Evolutionary conservation across 1,140 invertebrate species (phyloP), one percentile per base, ranked within the genome.

Genomic region (Aphelinus atriplicis): DNA sequence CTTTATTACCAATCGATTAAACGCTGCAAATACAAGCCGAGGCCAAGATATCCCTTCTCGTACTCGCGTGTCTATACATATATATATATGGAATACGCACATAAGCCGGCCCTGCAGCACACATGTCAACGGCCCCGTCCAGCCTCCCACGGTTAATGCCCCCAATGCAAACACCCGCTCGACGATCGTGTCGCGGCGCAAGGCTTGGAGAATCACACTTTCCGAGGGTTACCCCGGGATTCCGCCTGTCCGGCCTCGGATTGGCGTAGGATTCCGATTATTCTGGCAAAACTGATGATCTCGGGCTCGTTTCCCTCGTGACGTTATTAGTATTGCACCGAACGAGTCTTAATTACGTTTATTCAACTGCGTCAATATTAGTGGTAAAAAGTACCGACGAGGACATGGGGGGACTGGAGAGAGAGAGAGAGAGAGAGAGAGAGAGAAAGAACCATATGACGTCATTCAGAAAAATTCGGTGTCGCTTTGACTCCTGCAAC

Each of bases 331-430:
- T 45, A 53, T 63, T 71, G 60, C 68, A 66, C 56, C n/a, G 50
- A 50, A 4, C 48, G 51, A 65, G 64, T 48, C 69, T 79, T 81
- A 80, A 80, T 81, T 81, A 78, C 71, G 78, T 81, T 81, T 80
- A 78, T 77, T 80, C 76, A 81, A 79, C 79, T 78, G 70, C 73
- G 73, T 68, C 73, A 82, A 81, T 82, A 81, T 78, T 75, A 69
- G 77, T 73, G n/a, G 1, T 42, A 66, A 66, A n/a, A 61, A 46
- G n/a, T 26, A 26, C 26, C 26, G 26, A 26, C 26, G 26, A 26
- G 26, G 26, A 26, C 26, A 26, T 26, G 26, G 26, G 26, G 26
- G 26, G 26, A 26, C 26, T 26, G 26, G 26, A 26, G 26, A 26
- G 26, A 26, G 26, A 26, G 26, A 26, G 26, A 26, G 26, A n/a